phyloP scores from a whole-genome alignment of 2,113 vertebrate genomes.

The Muntiacus muntjak region DNA sequence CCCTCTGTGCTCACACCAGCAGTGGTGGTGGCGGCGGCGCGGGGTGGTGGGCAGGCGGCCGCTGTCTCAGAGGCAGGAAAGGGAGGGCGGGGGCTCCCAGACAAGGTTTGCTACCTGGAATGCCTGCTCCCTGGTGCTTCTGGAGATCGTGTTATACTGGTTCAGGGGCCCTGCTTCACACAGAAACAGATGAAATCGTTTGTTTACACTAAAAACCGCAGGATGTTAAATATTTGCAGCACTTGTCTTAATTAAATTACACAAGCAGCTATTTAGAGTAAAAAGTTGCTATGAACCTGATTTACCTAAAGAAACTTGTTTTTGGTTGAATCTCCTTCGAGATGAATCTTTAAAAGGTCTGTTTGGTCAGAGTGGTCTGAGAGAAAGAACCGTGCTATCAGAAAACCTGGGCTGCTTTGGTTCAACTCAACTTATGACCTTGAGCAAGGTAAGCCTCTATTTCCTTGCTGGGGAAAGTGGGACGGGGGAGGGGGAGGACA shows the following conservation, averaged over 20 bases:
- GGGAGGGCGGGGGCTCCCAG: background rate
- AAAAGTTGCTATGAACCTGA: background rate
- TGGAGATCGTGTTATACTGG: background rate
- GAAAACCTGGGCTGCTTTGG: background rate
- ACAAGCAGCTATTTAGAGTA: conserved; percentile 5
- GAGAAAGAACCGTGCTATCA: background rate
- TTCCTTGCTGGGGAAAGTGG: background rate
- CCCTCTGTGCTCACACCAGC: no score
- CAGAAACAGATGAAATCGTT: background rate
- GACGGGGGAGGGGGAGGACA: rapidly evolving
- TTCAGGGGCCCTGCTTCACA: background rate
- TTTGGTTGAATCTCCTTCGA: background rate
- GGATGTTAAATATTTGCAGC: conserved; percentile 36
- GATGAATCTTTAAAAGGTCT: background rate
- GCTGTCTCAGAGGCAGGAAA: background rate
- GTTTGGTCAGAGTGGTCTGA: background rate
- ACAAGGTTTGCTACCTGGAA: background rate
- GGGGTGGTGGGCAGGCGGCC: no score
- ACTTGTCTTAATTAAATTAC: conserved; percentile 54
- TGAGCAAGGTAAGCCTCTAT: background rate
- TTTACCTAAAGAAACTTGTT: background rate
- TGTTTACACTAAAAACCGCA: conserved; percentile 11
- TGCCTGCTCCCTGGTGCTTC: background rate
- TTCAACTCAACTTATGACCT: background rate
- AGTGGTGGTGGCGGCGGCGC: no score